A percentile compares a stretch with the other conserved stretches of the same genome.
Evolutionary conservation across 2,797 vertebrate species (phyloP).

Genomic region (Chaunax sp.): DNA sequence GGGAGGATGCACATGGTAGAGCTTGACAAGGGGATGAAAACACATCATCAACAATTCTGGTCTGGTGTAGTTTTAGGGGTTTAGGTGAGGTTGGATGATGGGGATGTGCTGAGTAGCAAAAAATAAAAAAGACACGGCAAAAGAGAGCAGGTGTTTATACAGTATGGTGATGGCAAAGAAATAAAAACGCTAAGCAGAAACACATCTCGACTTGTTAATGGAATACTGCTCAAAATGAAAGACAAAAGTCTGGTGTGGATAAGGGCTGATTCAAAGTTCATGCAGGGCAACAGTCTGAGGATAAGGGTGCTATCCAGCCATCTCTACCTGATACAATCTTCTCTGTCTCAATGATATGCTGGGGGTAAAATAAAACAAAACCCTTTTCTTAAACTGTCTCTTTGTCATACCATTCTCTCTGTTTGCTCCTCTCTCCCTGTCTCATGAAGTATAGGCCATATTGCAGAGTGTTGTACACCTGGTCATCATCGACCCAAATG

Average conservation of each 20-base stretch:
- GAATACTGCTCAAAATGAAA: too few species aligned
- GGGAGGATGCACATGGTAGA: not conserved
- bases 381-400: too few species aligned
- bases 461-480: slow-evolving; percentile 27
- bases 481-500: slow-evolving; percentile 18
- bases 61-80: not conserved
- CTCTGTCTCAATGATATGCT: not conserved
- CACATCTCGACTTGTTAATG: too few species aligned
- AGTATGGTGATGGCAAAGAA: slow-evolving; percentile 13
- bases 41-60: slow-evolving; percentile 10
- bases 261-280: slow-evolving; percentile 29
- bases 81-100: slow-evolving; percentile 8
- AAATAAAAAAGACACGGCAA: slow-evolving; percentile 3
- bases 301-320: slow-evolving; percentile 9
- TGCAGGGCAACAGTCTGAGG: slow-evolving; percentile 21
- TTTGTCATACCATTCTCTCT: slow-evolving; percentile 13
- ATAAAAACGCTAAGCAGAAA: slow-evolving; percentile 36
- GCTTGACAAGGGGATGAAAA: not conserved
- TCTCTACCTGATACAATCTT: not conserved
- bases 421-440: not conserved
- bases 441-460: slow-evolving; percentile 13
- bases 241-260: not conserved
- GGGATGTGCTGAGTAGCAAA: slow-evolving; percentile 8
- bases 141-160: slow-evolving; percentile 6
- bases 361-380: not conserved